phyloP scores from a whole-genome alignment of 2,888 invertebrate species.

The Aphodius sticticus region DNA sequence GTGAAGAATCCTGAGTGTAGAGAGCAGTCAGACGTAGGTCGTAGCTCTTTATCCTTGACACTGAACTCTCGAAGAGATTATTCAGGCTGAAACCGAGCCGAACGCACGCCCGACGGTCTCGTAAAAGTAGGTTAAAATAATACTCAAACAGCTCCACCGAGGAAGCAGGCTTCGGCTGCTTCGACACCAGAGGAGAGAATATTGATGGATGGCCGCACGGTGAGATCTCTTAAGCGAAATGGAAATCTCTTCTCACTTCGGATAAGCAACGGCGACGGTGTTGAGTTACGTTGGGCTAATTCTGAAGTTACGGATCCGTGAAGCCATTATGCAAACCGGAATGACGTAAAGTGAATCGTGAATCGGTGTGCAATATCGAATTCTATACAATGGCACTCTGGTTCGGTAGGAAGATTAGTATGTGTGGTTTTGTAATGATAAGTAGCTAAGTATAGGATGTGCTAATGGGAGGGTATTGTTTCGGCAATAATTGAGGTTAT shows the following conservation, averaged over 20 bases:
- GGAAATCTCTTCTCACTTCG: slow-evolving; percentile 4
- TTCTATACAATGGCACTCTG: neutral
- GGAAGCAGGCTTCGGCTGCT: neutral
- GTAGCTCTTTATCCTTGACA: slow-evolving; percentile 27
- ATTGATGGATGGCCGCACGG: neutral
- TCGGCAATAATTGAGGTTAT: neutral
- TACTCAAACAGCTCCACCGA: neutral
- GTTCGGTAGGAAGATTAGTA: neutral
- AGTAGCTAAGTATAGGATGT: neutral
- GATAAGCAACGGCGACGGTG: neutral
- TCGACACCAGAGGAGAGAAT: neutral
- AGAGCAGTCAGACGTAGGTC: slow-evolving; percentile 14
- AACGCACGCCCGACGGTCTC: neutral
- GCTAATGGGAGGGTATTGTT: neutral
- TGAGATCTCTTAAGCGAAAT: neutral
- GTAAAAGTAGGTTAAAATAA: neutral
- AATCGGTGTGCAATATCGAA: neutral
- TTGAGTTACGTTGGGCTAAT: neutral
- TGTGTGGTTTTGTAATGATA: neutral
- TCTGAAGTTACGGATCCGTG: neutral
- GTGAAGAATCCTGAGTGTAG: neutral
- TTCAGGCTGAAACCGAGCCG: slow-evolving; percentile 16
- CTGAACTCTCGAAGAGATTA: slow-evolving; percentile 14
- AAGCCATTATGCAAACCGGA: neutral
- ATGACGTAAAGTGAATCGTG: neutral